Evolutionary conservation across 2,888 invertebrate species (phyloP).

Genomic region (Prosapia bicincta): DNA sequence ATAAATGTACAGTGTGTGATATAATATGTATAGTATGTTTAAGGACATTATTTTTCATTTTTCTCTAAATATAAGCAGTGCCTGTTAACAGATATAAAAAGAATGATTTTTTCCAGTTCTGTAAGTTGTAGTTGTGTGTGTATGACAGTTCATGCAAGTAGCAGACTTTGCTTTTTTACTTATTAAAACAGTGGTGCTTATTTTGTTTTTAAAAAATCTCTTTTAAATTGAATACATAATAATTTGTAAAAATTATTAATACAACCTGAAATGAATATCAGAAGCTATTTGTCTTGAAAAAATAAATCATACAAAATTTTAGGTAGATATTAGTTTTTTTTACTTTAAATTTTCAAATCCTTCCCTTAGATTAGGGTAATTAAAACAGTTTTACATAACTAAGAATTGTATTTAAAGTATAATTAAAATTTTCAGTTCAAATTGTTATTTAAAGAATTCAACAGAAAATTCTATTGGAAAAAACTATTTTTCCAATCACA

Average conservation of each 20-base stretch:
- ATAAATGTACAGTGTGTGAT: neutral
- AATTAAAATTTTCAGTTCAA: too few relatives aligned
- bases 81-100: slow-evolving; percentile 6
- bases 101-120: neutral
- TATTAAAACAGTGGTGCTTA: neutral
- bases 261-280: neutral
- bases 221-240: neutral
- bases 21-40: neutral
- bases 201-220: neutral
- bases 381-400: too few relatives aligned
- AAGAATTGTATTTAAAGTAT: too few relatives aligned
- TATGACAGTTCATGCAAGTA: neutral
- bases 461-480: too few relatives aligned
- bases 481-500: too few relatives aligned
- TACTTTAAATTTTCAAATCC: too few relatives aligned
- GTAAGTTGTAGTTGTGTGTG: neutral
- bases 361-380: too few relatives aligned
- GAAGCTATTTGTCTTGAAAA: neutral
- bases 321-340: neutral
- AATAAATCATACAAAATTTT: neutral
- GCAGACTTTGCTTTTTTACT: neutral
- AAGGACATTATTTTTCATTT: slow-evolving; percentile 27
- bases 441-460: too few relatives aligned
- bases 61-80: slow-evolving; percentile 23
- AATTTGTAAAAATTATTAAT: neutral